A percentile compares a stretch with the other conserved stretches of the same genome.
Conservation (phyloP, 2,113 vertebrate species). For the Menidia beryllina region DNA sequence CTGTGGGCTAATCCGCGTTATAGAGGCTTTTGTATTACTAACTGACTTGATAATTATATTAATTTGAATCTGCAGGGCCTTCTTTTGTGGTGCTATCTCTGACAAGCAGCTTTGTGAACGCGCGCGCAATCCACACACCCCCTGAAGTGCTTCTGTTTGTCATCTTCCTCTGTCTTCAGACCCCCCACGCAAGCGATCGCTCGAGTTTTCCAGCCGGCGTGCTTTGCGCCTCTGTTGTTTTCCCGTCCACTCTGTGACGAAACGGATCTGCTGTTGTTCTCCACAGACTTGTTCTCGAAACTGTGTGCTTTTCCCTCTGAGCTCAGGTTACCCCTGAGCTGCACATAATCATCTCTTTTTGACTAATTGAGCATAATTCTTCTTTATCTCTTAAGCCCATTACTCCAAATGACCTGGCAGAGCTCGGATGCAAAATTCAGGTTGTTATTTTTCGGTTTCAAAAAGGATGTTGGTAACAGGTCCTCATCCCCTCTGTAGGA, state of each 20-base stretch:
- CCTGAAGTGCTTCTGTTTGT: constrained; percentile 45
- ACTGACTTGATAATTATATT: constrained; percentile 77
- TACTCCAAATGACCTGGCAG: neutral
- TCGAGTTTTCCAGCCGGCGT: constrained; percentile 33
- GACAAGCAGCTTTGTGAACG: constrained; percentile 69
- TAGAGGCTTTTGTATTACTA: constrained; percentile 72
- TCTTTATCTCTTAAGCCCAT: neutral
- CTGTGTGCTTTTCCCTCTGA: neutral
- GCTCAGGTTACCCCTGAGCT: constrained; percentile 11
- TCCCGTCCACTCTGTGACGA: neutral
- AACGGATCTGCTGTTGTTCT: constrained; percentile 17
- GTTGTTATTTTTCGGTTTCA: neutral
- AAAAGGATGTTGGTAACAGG: neutral
- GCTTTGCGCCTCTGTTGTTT: constrained; percentile 9
- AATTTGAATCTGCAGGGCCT: constrained; percentile 70
- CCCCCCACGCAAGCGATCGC: constrained; percentile 17
- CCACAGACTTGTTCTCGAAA: constrained; percentile 3
- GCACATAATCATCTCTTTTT: constrained; percentile 1
- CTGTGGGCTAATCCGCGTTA: constrained; percentile 56
- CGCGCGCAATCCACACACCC: constrained; percentile 32
- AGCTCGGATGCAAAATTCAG: neutral
- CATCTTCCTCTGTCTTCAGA: constrained; percentile 18
- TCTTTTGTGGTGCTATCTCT: constrained; percentile 79
- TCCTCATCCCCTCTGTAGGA: neutral
- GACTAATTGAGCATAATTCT: neutral